Conservation (phyloP, 2,113 vertebrate genomes). For the Nicator chloris region DNA sequence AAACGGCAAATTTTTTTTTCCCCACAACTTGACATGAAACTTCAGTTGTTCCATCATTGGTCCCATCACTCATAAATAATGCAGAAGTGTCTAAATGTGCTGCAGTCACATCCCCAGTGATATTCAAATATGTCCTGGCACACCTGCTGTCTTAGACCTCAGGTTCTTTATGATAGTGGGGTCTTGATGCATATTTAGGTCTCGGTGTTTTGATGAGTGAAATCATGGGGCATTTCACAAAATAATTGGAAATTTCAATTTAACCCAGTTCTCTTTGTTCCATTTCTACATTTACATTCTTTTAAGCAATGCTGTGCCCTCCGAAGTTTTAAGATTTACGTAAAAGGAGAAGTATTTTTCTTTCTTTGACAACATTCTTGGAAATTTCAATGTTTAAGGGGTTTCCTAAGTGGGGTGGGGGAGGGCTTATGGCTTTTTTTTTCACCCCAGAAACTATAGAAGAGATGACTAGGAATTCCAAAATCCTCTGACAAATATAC, state of each 20-base stretch:
- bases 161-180: background rate
- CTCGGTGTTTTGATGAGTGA: background rate
- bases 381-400: background rate
- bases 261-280: background rate
- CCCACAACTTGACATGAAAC: background rate
- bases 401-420: accelerated
- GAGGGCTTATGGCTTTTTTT: background rate
- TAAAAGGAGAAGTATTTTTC: background rate
- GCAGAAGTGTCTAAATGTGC: background rate
- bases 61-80: background rate
- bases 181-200: background rate
- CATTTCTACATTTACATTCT: background rate
- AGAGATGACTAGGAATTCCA: background rate
- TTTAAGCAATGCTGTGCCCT: background rate
- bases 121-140: background rate
- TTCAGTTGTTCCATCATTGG: background rate
- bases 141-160: background rate
- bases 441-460: background rate
- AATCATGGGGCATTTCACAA: background rate
- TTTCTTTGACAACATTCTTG: background rate
- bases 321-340: background rate
- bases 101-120: background rate
- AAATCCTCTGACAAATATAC: background rate
- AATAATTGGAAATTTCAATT: background rate
- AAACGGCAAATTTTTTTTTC: background rate